Conservation (phyloP, 2,888 invertebrate species). For the Cheilosia pagana region DNA sequence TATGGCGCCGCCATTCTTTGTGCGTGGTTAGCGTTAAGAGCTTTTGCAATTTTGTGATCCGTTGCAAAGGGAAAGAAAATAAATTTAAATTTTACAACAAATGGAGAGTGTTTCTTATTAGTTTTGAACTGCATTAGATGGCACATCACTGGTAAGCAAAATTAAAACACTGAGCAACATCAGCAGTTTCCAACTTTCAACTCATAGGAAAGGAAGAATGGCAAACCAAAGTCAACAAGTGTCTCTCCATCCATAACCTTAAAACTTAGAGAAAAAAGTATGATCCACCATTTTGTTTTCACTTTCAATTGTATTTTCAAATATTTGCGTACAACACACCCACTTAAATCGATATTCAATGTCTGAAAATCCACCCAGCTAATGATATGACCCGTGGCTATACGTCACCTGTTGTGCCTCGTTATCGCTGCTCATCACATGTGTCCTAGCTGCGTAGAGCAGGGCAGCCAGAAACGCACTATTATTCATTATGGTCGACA, state of each 20-base stretch:
- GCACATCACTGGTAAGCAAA: background rate
- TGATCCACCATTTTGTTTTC: background rate
- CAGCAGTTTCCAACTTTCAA: too few species aligned
- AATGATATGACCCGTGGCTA: constrained; percentile 53
- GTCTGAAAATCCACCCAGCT: background rate
- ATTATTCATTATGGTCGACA: constrained; percentile 87
- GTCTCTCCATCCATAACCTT: too few species aligned
- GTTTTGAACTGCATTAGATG: background rate
- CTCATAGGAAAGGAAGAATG: too few species aligned
- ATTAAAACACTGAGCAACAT: too few species aligned
- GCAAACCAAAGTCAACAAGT: too few species aligned
- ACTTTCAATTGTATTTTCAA: background rate
- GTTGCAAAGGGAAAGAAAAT: constrained; percentile 29
- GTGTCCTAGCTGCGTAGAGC: constrained; percentile 82
- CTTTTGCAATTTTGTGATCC: constrained; percentile 41
- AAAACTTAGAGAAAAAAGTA: background rate
- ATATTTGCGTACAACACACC: background rate
- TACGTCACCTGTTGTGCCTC: constrained; percentile 76
- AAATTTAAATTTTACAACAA: constrained; percentile 6
- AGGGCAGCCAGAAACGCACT: constrained; percentile 87
- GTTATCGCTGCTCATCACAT: constrained; percentile 76
- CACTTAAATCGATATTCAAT: background rate
- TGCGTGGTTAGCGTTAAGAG: constrained; percentile 41
- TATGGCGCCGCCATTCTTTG: background rate
- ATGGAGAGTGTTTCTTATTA: background rate